Base-by-base conservation (phyloP, 2,113 vertebrate species). In the Zapus hudsonius region DNA sequence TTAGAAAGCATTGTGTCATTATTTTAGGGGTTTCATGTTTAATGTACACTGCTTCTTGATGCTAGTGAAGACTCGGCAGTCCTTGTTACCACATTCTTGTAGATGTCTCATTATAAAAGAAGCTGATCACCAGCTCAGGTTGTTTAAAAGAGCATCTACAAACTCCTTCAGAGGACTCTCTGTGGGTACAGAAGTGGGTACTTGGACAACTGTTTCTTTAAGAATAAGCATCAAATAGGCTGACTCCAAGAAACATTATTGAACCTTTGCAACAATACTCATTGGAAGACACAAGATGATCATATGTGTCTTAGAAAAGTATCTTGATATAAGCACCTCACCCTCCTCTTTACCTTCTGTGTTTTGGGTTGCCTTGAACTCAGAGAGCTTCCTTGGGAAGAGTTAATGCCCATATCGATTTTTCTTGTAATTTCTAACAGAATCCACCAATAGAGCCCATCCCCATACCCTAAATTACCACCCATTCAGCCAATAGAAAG, bases 251-350 rank as follows among this genome's bases (percentile, higher is more conserved):
- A 75, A 89, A 84, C 44, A 76, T 19, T 42, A 42, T 0, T 38
- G n/a, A 40, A 63, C 7, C 27, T 73, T 17, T 55, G 12, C 15
- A 44, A 52, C 19, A 40, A 44, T 80, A 44, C 31, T 23, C 36
- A 40, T 22, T 70, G 38, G 55, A 90, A 96, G 67, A 81, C 25
- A 63, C 78, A 87, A 63, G 22, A 66, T 87, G 83, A 83, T n/a
- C 57, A 27, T 27, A 52, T 76, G 5, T 17, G 7, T 44, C 29
- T 52, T 73, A 82, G 84, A 52, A 89, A 64, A 83, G 93, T 36
- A 29, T 20, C 57, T 66, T 5, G 2, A 11, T 44, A 19, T 52
- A 78, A n/a, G n/a, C 11, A 76, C 20, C 0, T 31, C 40, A 7
- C 2, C 11, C 25, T 59, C 36, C 75, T 66, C 31, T 27, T 23